Percentiles rank a stretch among this genome's conserved stretches.
Conservation (phyloP, 92 coral and sea anemone genomes). For the Epizoanthus rinbou region DNA sequence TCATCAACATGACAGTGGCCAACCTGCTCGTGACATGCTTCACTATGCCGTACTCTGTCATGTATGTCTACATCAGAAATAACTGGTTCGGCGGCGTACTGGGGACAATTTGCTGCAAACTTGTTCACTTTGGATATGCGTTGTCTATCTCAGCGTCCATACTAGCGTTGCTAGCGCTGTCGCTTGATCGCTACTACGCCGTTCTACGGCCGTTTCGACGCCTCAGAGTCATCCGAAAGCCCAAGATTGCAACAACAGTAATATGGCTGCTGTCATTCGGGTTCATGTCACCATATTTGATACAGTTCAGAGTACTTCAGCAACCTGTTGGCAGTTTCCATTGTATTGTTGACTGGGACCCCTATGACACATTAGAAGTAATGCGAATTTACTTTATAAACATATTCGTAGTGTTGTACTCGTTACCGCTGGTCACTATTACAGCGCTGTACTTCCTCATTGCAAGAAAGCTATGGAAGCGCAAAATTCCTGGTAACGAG, state of each 20-base stretch:
- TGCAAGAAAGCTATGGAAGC: slow-evolving; percentile 73
- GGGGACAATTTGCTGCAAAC: slow-evolving; percentile 72
- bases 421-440: slow-evolving; percentile 64
- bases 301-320: slow-evolving; percentile 44
- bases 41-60: slow-evolving; percentile 76
- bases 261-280: slow-evolving; percentile 68
- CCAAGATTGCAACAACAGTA: slow-evolving; percentile 51
- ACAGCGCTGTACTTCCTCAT: slow-evolving; percentile 62
- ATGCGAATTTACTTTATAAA: slow-evolving; percentile 57
- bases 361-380: slow-evolving; percentile 55
- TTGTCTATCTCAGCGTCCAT: slow-evolving; percentile 87
- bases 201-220: slow-evolving; percentile 68
- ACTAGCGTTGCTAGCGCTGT: slow-evolving; percentile 67
- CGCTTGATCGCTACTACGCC: slow-evolving; percentile 78
- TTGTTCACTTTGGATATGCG: slow-evolving; percentile 75
- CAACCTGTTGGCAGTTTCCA: slow-evolving; percentile 5
- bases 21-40: slow-evolving; percentile 71
- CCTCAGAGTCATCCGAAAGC: slow-evolving; percentile 59
- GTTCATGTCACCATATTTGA: slow-evolving; percentile 79
- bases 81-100: slow-evolving; percentile 66
- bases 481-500: slow-evolving; percentile 77
- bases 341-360: slow-evolving; percentile 70
- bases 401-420: slow-evolving; percentile 58
- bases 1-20: slow-evolving; percentile 84
- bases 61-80: slow-evolving; percentile 45